Evolutionary conservation across 1,140 invertebrate genomes (phyloP), one percentile per base, ranked within the genome.

Genomic region (Procambarus virginalis): DNA sequence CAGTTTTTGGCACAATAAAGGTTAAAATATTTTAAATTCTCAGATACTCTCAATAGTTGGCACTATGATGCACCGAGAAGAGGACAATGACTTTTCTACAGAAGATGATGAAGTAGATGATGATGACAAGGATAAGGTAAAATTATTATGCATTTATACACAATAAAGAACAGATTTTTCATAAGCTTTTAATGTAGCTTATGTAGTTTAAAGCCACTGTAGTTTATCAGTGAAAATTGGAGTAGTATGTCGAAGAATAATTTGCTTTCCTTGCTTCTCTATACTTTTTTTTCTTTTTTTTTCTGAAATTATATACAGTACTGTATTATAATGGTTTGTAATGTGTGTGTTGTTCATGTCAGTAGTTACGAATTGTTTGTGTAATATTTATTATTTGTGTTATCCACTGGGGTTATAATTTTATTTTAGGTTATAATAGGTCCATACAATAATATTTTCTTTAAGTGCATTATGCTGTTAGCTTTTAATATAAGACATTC

Each of bases 91-190:
- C 60, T 81, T 84, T 2, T 92, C 92, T 46, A 93, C 93, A 34
- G 92, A 93, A 12, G 93, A 94, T n/a, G 97, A 97, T 81, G 97
- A 97, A 90, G 96, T 97, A 3, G 97, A 97, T 85, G 96, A 96
- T 45, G 96, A 96, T 89, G 96, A 97, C 92, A 96, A 97, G 93
- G 96, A 97, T 92, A 96, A 96, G 94, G 95, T 95, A 92, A 6
- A 2, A 17, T 64, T 55, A 55, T 55, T 55, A 9, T 55, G 4
- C 12, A 55, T 55, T 55, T 9, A 12, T 55, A 55, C 12, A 55
- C 51, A 55, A 55, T 5, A 55, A 12, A 8, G 12, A 55, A 9
- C 8, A 55, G 1, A 55, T 12, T 55, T 12, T 55, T 5, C 4
- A 55, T 55, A 55, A 55, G 51, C 8, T 34, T 34, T 34, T 34